Base-by-base conservation (phyloP, 1,140 invertebrate genomes). In the Manduca sexta region DNA sequence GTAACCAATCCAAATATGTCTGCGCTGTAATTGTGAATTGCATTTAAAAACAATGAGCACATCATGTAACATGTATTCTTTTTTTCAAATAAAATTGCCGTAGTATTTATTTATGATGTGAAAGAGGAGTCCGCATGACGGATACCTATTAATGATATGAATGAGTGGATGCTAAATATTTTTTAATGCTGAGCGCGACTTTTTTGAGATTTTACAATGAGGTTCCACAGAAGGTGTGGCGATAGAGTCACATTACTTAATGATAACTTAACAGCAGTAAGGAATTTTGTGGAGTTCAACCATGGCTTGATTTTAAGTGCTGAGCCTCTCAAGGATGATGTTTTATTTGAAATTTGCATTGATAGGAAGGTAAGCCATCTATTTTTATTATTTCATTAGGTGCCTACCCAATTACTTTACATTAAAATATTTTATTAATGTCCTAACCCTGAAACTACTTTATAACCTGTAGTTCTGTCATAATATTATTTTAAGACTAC, bases 291-390 rank as follows among this genome's bases (percentile, higher is more conserved):
- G 42, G 91, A 93, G 69, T 97, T 95, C 69, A 95, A 96, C 86
- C 78, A 84, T 44, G 80, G 80, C 11, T 61, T 84, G 29, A 80
- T 97, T n/a, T 90, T 98, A 50, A 94, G 94, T 67, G 89, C 91
- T 12, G 91, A 94, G 64, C 93, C 95, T 7, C 84, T 98, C 3
- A 86, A 88, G 59, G 93, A 96, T 74, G 93, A 97, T 87, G 89
- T 93, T 58, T 83, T 96, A 33, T 98, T 98, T 81, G 94, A 97
- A 89, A 91, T 97, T 49, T 90, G 90, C 63, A 95, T 97, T 64
- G 94, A 96, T 66, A 93, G 92, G 84, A 96, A 95, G 91, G 94
- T 96, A 82, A 70, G 68, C 60, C n/a, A 42, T 31, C 39, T 41
- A 16, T 29, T 30, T 29, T 43, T 14, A 29, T 2, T 29, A 31